These are phyloP conservation scores for Drosophila virilis DNA, from an alignment of 1,140 invertebrate genomes.

Conservation along the genomic window DNA sequence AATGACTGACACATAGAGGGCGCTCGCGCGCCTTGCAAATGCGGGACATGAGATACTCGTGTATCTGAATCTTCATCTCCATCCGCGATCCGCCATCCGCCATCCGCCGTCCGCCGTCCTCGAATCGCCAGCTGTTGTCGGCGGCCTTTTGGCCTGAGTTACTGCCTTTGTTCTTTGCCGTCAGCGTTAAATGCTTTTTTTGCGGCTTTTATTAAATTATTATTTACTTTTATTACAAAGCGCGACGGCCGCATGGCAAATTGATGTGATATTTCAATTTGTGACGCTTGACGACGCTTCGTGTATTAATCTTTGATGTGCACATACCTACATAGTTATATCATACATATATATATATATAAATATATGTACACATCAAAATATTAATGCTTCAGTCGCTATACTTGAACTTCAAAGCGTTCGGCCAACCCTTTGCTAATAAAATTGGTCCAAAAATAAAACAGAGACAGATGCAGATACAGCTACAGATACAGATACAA, in stretches of 20 bases:
- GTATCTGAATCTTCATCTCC: slow-evolving; percentile 32
- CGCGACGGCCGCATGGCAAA: slow-evolving; percentile 77
- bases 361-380: slow-evolving; percentile 42
- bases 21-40: slow-evolving; percentile 25
- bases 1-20: slow-evolving; percentile 56
- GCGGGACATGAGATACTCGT: slow-evolving; percentile 1
- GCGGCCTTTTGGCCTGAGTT: slow-evolving; percentile 58
- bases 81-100: slow-evolving; percentile 1
- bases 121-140: slow-evolving; percentile 70
- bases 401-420: slow-evolving; percentile 79
- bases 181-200: slow-evolving; percentile 75
- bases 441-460: slow-evolving; percentile 77
- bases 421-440: slow-evolving; percentile 70
- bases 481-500: neutral
- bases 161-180: slow-evolving; percentile 77
- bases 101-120: slow-evolving; percentile 17
- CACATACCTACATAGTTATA: slow-evolving; percentile 4
- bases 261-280: slow-evolving; percentile 82
- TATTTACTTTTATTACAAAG: slow-evolving; percentile 82
- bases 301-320: slow-evolving; percentile 29
- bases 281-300: slow-evolving; percentile 61
- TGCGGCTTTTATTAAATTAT: slow-evolving; percentile 79
- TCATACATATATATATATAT: slow-evolving; percentile 31
- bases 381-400: slow-evolving; percentile 57
- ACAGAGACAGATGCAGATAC: slow-evolving; percentile 13